Conservation (phyloP, 2,113 vertebrate genomes). For the Paradisaea rubra region DNA sequence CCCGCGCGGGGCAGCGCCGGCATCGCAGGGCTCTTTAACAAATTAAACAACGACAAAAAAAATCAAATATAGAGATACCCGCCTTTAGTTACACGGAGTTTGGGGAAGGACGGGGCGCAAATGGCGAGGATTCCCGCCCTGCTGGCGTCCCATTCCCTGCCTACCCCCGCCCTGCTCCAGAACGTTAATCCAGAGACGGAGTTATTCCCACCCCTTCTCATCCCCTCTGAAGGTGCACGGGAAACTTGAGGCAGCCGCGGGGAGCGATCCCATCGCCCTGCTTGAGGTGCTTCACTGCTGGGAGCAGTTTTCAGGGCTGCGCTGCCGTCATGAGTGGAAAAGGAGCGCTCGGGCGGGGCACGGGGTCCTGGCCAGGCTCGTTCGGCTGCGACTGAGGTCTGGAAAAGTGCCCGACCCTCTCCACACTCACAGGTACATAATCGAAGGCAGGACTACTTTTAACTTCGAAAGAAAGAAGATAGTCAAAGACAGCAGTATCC, state of each 20-base stretch:
- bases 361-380: rapidly evolving
- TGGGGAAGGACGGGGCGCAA: not conserved
- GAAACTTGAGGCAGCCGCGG: not conserved
- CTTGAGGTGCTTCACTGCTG: rapidly evolving
- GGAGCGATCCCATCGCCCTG: rapidly evolving
- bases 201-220: not conserved
- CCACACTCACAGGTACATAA: too few species aligned
- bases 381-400: not conserved
- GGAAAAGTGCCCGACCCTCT: not conserved
- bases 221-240: not conserved
- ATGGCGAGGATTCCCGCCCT: rapidly evolving
- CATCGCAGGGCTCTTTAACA: rapidly evolving
- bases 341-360: rapidly evolving
- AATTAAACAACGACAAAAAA: too few species aligned
- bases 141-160: not conserved
- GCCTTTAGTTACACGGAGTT: not conserved
- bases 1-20: not conserved
- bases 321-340: rapidly evolving
- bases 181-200: rapidly evolving
- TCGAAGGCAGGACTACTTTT: not conserved
- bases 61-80: rapidly evolving
- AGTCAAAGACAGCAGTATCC: not conserved
- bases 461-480: not conserved
- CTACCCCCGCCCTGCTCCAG: not conserved
- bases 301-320: not conserved